phyloP scores from a whole-genome alignment of 1,140 invertebrate species.

The Lanistes nyassanus region DNA sequence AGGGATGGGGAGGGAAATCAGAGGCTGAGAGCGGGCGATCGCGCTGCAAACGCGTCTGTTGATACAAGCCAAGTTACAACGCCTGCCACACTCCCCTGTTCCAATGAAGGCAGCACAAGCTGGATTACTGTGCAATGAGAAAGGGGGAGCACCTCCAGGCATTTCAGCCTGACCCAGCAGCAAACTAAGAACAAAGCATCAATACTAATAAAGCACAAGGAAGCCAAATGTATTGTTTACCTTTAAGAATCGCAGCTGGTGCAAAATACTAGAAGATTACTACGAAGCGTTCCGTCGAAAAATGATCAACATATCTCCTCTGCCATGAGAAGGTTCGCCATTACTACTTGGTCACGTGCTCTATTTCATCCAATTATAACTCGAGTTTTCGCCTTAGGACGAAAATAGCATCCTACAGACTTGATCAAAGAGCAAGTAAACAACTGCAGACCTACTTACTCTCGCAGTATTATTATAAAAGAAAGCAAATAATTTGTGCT shows the following conservation, averaged over 20 bases:
- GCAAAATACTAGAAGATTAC: slow-evolving; percentile 8
- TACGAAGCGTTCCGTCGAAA: slow-evolving; percentile 13
- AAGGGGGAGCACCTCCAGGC: slow-evolving; percentile 16
- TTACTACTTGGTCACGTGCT: slow-evolving; percentile 34
- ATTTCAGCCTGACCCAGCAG: slow-evolving; percentile 13
- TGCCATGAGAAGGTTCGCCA: slow-evolving; percentile 29
- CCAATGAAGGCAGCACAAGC: slow-evolving; percentile 8
- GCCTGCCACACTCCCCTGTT: slow-evolving; percentile 20
- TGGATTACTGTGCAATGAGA: slow-evolving; percentile 12
- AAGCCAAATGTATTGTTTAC: slow-evolving; percentile 6
- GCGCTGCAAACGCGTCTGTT: slow-evolving; percentile 23
- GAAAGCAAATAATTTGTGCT: too few species aligned
- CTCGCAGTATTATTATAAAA: too few species aligned
- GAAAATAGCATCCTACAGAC: slow-evolving; percentile 31
- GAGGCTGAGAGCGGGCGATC: slow-evolving; percentile 5
- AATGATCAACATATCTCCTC: slow-evolving; percentile 16
- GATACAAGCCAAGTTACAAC: slow-evolving; percentile 24
- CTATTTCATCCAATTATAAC: slow-evolving; percentile 34
- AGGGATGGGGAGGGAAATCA: background rate
- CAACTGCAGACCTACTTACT: slow-evolving; percentile 8
- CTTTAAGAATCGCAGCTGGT: slow-evolving; percentile 8
- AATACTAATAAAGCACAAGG: background rate
- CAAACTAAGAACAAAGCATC: background rate
- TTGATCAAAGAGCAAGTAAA: slow-evolving; percentile 23
- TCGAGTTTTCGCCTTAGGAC: slow-evolving; percentile 21